phyloP scores from a whole-genome alignment of 2,113 vertebrate genomes.

The Lonchura striata region DNA sequence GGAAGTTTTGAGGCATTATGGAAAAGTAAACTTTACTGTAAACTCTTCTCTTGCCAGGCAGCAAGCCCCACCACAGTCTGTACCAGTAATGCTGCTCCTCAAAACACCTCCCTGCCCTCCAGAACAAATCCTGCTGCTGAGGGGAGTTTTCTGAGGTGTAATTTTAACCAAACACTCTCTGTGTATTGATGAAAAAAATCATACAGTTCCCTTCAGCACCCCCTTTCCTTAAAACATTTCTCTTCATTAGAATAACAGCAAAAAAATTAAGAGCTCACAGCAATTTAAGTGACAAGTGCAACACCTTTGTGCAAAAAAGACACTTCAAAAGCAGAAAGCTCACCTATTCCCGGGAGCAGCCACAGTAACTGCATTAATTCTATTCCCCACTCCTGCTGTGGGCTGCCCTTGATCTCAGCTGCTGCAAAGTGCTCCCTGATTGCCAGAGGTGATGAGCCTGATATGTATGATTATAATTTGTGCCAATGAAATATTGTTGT shows the following conservation, averaged over 20 bases:
- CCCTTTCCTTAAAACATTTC: background rate
- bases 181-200: background rate
- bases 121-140: background rate
- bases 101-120: background rate
- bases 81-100: background rate
- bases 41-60: background rate
- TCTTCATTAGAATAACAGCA: background rate
- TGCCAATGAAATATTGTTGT: too few species aligned
- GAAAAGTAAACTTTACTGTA: background rate
- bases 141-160: background rate
- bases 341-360: background rate
- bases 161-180: background rate
- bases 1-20: background rate
- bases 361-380: background rate
- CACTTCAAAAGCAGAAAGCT: background rate
- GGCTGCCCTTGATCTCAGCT: background rate
- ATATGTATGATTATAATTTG: too few species aligned
- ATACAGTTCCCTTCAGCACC: background rate
- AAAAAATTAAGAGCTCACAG: rapidly evolving
- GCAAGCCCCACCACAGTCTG: rapidly evolving
- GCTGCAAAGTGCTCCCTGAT: background rate
- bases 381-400: background rate
- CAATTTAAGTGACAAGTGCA: background rate
- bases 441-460: background rate
- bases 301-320: background rate